phyloP scores from a whole-genome alignment of 1,140 invertebrate species.

The Musca domestica region DNA sequence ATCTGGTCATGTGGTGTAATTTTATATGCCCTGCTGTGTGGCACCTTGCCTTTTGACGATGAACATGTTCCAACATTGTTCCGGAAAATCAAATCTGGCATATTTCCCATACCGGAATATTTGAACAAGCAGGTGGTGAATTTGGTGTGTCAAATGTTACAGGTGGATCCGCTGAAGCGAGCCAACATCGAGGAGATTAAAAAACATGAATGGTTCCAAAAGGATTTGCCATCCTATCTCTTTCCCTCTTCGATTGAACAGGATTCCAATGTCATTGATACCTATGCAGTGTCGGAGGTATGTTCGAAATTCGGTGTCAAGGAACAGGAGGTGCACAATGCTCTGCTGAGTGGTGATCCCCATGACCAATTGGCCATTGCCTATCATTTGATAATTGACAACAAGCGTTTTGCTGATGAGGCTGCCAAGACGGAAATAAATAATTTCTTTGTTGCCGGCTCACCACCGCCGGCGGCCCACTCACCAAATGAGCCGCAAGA shows the following conservation, averaged over 20 bases:
- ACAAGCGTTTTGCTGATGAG: slow-evolving; percentile 95
- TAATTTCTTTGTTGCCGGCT: slow-evolving; percentile 92
- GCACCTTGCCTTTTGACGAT: slow-evolving; percentile 97
- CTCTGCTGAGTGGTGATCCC: slow-evolving; percentile 91
- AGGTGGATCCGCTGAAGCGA: slow-evolving; percentile 97
- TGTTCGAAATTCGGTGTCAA: slow-evolving; percentile 93
- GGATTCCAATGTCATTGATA: slow-evolving; percentile 97
- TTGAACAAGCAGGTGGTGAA: slow-evolving; percentile 94
- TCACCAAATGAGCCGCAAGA: slow-evolving; percentile 49
- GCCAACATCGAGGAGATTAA: slow-evolving; percentile 98
- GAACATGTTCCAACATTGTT: slow-evolving; percentile 98
- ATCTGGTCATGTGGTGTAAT: slow-evolving; percentile 99
- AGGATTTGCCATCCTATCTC: slow-evolving; percentile 91
- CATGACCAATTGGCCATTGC: slow-evolving; percentile 98
- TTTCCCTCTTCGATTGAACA: slow-evolving; percentile 95
- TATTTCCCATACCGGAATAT: slow-evolving; percentile 98
- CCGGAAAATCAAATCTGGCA: slow-evolving; percentile 97
- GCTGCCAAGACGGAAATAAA: slow-evolving; percentile 91
- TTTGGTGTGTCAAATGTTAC: slow-evolving; percentile 93
- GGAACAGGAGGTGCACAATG: slow-evolving; percentile 90
- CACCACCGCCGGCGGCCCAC: slow-evolving; percentile 64
- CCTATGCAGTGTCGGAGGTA: slow-evolving; percentile 91
- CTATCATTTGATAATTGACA: slow-evolving; percentile 98
- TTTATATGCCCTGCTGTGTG: slow-evolving; percentile 95
- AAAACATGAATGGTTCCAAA: slow-evolving; percentile 99